Conservation (phyloP, 2,888 invertebrate species). For the Limnephilus rhombicus region DNA sequence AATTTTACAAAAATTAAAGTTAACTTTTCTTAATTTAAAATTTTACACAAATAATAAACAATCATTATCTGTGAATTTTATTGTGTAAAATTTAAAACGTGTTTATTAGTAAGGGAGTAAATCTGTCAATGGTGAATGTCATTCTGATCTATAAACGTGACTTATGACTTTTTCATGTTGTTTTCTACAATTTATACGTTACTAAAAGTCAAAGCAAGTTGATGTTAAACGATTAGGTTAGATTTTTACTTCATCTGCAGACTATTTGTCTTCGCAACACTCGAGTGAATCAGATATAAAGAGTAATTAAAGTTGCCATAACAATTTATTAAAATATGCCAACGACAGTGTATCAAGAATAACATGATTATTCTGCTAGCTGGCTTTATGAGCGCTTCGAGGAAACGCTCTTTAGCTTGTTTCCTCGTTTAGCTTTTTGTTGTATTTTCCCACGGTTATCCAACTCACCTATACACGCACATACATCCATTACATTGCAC, state of each 20-base stretch:
- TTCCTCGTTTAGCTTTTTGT: constrained; percentile 6
- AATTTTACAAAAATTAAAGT: too few relatives aligned
- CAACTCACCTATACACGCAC: background rate
- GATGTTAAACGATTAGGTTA: too few relatives aligned
- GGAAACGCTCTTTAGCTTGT: constrained; percentile 11
- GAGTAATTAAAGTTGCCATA: background rate
- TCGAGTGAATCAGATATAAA: background rate
- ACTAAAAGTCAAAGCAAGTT: too few relatives aligned
- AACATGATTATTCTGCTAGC: background rate
- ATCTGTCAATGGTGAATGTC: too few relatives aligned
- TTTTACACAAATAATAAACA: too few relatives aligned
- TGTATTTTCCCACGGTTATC: constrained; percentile 41
- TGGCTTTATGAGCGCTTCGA: background rate
- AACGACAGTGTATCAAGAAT: background rate
- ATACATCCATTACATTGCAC: background rate
- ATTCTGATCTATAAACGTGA: too few relatives aligned
- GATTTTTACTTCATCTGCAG: background rate
- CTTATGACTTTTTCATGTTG: too few relatives aligned
- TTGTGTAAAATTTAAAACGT: too few relatives aligned
- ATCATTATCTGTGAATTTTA: too few relatives aligned
- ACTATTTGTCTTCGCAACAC: background rate
- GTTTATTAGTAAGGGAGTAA: too few relatives aligned
- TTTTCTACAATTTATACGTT: too few relatives aligned
- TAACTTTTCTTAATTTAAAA: too few relatives aligned
- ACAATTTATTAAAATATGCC: constrained; percentile 28